Evolutionary conservation across 1,140 invertebrate genomes (phyloP).

Genomic region (Yoshiicerus persimilis): DNA sequence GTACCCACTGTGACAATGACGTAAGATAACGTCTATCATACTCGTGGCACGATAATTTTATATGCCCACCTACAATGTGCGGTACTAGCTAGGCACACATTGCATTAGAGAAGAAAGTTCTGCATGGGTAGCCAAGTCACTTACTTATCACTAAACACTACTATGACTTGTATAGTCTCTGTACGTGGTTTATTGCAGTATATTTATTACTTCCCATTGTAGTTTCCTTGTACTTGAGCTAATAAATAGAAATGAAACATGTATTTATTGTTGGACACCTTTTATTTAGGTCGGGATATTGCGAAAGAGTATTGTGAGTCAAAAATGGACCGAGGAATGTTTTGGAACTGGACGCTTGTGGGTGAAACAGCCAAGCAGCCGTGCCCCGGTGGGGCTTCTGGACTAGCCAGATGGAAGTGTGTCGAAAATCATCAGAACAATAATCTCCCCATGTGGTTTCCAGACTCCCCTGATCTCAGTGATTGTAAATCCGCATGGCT

Average conservation of each 20-base stretch:
- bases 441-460: conserved; percentile 66
- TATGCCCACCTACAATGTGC: neutral
- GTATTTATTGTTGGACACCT: neutral
- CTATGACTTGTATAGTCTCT: too few species aligned
- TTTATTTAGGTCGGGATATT: neutral
- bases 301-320: conserved; percentile 24
- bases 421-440: conserved; percentile 49
- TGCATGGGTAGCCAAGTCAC: neutral
- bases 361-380: conserved; percentile 75
- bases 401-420: conserved; percentile 79
- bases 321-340: conserved; percentile 70
- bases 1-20: neutral
- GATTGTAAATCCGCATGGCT: conserved; percentile 90
- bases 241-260: neutral
- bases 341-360: conserved; percentile 83
- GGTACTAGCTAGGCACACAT: neutral
- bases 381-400: conserved; percentile 84
- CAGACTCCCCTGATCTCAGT: conserved; percentile 78
- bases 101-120: neutral
- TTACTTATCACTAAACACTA: too few species aligned
- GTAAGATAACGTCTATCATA: neutral
- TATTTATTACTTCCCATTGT: too few species aligned
- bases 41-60: neutral
- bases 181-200: too few species aligned
- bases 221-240: neutral